A percentile compares a stretch with the other conserved stretches of the same genome.
Evolutionary conservation across 2,797 vertebrate genomes (phyloP).

Genomic region (Podarcis siculus): DNA sequence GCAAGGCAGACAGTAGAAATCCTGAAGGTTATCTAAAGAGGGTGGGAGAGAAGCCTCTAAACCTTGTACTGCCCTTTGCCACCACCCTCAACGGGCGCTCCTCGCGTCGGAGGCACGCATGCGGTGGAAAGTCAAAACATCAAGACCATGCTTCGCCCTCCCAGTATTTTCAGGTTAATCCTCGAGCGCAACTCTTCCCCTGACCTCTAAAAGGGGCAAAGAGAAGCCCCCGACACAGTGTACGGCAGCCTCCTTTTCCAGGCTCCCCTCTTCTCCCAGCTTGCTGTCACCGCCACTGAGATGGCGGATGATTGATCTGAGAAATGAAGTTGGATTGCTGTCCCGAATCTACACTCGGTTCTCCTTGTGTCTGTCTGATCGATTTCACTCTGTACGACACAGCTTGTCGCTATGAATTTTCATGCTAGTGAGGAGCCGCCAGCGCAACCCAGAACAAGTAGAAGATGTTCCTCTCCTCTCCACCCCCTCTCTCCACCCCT

Average conservation of each 20-base stretch:
- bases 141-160: background rate
- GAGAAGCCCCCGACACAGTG: conserved; percentile 11
- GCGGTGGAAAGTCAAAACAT: background rate
- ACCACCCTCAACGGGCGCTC: background rate
- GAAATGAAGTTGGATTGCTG: conserved; percentile 99
- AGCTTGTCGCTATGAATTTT: conserved; percentile 98
- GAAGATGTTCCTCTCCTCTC: conserved; percentile 67
- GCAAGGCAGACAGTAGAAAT: background rate
- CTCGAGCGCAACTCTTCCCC: background rate
- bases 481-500: conserved; percentile 22
- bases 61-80: background rate
- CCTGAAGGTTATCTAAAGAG: background rate
- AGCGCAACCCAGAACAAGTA: conserved; percentile 80
- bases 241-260: conserved; percentile 71
- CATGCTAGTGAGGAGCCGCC: conserved; percentile 87
- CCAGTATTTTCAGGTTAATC: background rate
- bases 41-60: background rate
- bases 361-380: conserved; percentile 98
- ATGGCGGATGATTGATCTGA: conserved; percentile 92
- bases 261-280: conserved; percentile 81
- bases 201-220: background rate
- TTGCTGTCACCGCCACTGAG: conserved; percentile 93
- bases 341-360: conserved; percentile 93
- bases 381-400: conserved; percentile 93
- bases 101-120: background rate